Evolutionary conservation across 2,797 vertebrate species (phyloP), one percentile per base, ranked within the genome.

Genomic region (Smutsia temminckii): DNA sequence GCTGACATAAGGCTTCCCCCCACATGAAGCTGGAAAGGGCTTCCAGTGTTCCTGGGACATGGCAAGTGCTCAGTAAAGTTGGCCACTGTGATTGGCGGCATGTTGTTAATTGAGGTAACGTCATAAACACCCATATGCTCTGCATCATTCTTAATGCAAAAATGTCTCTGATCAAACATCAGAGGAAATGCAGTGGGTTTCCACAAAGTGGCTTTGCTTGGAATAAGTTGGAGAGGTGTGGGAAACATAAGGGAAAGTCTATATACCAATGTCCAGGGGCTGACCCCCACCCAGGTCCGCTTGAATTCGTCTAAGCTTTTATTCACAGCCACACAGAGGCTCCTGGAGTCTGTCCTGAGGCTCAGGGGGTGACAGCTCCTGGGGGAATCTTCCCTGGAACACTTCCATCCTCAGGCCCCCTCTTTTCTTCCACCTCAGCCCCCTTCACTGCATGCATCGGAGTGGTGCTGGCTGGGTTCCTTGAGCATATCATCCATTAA

Each of bases 221-320:
- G 20, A 34, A 0, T 32, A 12, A 32, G 18, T n/a, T n/a, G 40
- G 37, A 37, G 40, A 25, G 18, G 37, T 20, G 1, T 66, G 18
- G 37, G 37, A 20, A 16, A 6, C 10, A 27, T 4, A 74, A 57
- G 14, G 78, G 18, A 37, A 71, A 25, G 23, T 18, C 2, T 17
- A 23, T 66, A 21, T 32, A 2, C 3, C 2, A 5, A 5, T 27
- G 0, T 53, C 10, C 1, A 25, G n/a, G 27, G 2, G 3, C 11
- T 1, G 5, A 51, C 12, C 18, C 14, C 16, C 10, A 12, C 27
- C 16, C 2, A 1, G 18, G 23, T 18, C 0, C 29, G 53, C 27
- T 27, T 0, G 1, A 21, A 5, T n/a, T n/a, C 20, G 7, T 17
- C 13, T 8, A 21, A 51, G 3, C 18, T 17, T 42, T 61, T 17